Conservation (phyloP, 2,888 invertebrate genomes). For the Cryptophagus acutangulus region DNA sequence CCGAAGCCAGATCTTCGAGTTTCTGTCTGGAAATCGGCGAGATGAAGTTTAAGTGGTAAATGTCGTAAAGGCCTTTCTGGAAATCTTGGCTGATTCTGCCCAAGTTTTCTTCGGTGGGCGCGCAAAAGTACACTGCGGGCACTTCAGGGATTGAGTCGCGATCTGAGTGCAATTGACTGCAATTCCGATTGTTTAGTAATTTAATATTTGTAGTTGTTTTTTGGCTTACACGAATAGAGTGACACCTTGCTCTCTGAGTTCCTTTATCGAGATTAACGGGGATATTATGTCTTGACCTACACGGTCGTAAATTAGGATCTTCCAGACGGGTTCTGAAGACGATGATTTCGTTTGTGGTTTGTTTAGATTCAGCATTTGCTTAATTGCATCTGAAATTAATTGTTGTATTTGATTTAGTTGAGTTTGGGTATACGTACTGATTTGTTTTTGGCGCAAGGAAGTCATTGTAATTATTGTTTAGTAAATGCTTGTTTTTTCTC, state of each 20-base stretch:
- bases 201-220: conserved; percentile 7
- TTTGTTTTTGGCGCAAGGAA: conserved; percentile 66
- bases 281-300: conserved; percentile 98
- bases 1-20: conserved; percentile 90
- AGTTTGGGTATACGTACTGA: conserved; percentile 52
- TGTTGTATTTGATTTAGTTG: conserved; percentile 11
- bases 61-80: conserved; percentile 84
- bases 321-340: conserved; percentile 89
- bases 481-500: too few species aligned
- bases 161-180: conserved; percentile 79
- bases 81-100: conserved; percentile 88
- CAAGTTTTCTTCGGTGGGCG: conserved; percentile 93
- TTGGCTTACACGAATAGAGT: conserved; percentile 86
- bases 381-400: conserved; percentile 71
- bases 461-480: too few species aligned
- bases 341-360: conserved; percentile 69
- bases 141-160: conserved; percentile 96
- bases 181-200: conserved; percentile 1
- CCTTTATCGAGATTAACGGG: conserved; percentile 91
- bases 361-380: conserved; percentile 94
- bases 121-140: conserved; percentile 96
- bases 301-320: conserved; percentile 92
- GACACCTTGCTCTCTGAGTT: conserved; percentile 91
- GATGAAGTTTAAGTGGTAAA: conserved; percentile 94
- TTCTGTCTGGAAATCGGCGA: conserved; percentile 90